Evolutionary conservation across 2,797 vertebrate species (phyloP), one percentile per base, ranked within the genome.

Genomic region (Neopelma chrysocephalum): DNA sequence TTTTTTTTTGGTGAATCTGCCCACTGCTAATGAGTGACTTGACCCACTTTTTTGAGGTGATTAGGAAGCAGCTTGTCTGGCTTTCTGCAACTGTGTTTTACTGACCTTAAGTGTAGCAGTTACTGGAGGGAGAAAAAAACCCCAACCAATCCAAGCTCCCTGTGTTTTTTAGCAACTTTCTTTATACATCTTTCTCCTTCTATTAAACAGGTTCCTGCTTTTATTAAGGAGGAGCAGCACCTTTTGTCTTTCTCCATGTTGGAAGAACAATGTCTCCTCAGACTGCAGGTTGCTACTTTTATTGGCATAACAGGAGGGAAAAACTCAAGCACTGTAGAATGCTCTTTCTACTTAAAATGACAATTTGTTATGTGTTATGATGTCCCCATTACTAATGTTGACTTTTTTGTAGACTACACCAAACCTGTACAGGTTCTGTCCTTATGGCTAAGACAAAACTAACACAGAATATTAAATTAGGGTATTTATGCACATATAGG

Each of bases 321-420:
- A 58, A 82, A 29, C 36, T 76, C 20, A 29, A 72, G 64, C 20
- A 27, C 22, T 77, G 25, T 27, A 83, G 45, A 43, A 40, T 80
- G 11, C 22, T 82, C 21, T 77, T 76, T 78, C 56, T 89, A 45
- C n/a, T 76, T 75, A 60, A 89, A 81, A 86, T 25, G 50, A 61
- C 10, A 57, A 7, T 54, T 48, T 42, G 9, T 71, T 2, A 0
- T 10, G 12, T 69, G 36, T 73, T 87, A n/a, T 0, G 1, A 53
- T 42, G 36, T 47, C 47, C 38, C 31, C 8, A 65, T 91, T 75
- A 47, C 26, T 78, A 15, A 83, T 14, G 25, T 3, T 72, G 82
- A 61, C 25, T 86, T 45, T 72, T 47, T 45, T 68, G 38, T 43
- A 51, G 50, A 54, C 34, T 83, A 15, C 23, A 69, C 25, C 23